phyloP scores from a whole-genome alignment of 2,113 vertebrate species.

The Rhinolophus sinicus region DNA sequence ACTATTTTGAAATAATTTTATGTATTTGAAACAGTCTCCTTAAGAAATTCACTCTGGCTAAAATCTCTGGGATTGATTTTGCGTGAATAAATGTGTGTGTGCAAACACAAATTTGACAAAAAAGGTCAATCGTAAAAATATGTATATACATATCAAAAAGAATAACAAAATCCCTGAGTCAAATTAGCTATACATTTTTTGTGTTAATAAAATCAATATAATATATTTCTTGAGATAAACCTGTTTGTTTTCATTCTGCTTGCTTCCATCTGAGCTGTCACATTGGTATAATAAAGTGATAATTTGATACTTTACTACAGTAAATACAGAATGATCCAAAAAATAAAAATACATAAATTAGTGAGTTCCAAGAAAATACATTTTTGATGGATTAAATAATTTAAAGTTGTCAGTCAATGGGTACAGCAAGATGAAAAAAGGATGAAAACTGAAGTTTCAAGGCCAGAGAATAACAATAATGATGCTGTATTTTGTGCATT shows the following conservation, averaged over 20 bases:
- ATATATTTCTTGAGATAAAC: constrained; percentile 62
- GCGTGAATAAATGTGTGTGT: neutral
- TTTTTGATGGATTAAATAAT: constrained; percentile 70
- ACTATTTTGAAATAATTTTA: neutral
- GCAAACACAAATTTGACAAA: neutral
- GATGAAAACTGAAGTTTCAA: constrained; percentile 70
- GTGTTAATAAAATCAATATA: constrained; percentile 80
- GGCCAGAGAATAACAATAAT: constrained; percentile 69
- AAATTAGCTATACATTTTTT: constrained; percentile 72
- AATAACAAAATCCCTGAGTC: constrained; percentile 65
- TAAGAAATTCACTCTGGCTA: neutral
- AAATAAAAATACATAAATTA: constrained; percentile 53
- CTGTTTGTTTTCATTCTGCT: constrained; percentile 66
- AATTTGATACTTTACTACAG: constrained; percentile 55
- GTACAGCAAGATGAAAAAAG: constrained; percentile 69
- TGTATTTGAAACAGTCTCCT: neutral
- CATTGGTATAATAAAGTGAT: constrained; percentile 49
- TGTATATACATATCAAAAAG: neutral
- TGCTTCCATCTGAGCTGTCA: neutral
- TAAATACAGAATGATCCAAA: constrained; percentile 59
- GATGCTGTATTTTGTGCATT: constrained; percentile 27
- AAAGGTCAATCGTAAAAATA: neutral
- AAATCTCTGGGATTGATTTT: neutral
- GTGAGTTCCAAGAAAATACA: constrained; percentile 40
- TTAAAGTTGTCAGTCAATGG: constrained; percentile 66